A percentile compares a stretch with the other conserved stretches of the same genome.
These are phyloP conservation scores for Acarapis woodi DNA, from an alignment of 1,140 invertebrate genomes.

Conservation along the genomic window DNA sequence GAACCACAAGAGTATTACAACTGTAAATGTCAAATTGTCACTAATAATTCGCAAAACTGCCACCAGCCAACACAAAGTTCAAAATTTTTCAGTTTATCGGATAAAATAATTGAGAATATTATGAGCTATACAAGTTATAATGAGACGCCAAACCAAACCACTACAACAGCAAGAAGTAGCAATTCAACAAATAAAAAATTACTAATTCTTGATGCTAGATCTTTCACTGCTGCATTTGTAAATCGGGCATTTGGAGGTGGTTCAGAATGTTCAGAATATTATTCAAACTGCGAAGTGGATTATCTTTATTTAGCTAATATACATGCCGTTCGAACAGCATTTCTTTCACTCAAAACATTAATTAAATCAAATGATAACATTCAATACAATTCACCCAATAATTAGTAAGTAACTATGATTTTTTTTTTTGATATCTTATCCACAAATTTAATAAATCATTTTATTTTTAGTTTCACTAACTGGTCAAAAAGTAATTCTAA, in stretches of 20 bases:
- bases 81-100: too few species aligned
- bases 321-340: slow-evolving; percentile 55
- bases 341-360: slow-evolving; percentile 25
- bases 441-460: too few species aligned
- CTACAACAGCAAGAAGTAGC: neutral
- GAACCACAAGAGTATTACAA: neutral
- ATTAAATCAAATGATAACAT: slow-evolving; percentile 39
- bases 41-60: neutral
- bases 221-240: slow-evolving; percentile 73
- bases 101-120: too few species aligned
- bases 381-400: too few species aligned
- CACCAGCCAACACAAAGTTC: too few species aligned
- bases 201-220: slow-evolving; percentile 74
- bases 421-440: neutral
- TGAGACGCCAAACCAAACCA: neutral
- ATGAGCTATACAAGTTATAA: too few species aligned
- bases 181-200: slow-evolving; percentile 26
- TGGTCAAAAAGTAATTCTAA: slow-evolving; percentile 66
- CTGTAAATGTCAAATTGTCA: neutral
- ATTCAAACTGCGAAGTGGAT: slow-evolving; percentile 67
- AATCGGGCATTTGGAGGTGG: slow-evolving; percentile 84
- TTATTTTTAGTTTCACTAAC: slow-evolving; percentile 23
- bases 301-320: slow-evolving; percentile 95
- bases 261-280: slow-evolving; percentile 81
- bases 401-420: slow-evolving; percentile 27